Evolutionary conservation across 2,888 invertebrate species (phyloP).

Genomic region (Antitype chi): DNA sequence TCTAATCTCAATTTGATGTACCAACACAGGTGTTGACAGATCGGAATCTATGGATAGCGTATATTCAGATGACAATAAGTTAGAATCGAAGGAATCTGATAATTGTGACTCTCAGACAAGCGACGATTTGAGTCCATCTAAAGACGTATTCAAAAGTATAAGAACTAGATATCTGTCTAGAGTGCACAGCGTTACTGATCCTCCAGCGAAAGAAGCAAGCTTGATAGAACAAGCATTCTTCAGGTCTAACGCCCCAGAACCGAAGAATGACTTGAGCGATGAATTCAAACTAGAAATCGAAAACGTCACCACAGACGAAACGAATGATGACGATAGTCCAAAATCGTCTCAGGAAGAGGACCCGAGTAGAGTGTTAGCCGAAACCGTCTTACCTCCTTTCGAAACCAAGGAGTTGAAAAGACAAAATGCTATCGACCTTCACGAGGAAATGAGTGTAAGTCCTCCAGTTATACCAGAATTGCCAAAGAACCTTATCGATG

Average conservation of each 20-base stretch:
- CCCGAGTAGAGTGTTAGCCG: constrained; percentile 66
- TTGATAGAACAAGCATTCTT: constrained; percentile 84
- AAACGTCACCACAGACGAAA: constrained; percentile 84
- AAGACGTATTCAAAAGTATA: constrained; percentile 85
- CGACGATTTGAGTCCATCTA: constrained; percentile 77
- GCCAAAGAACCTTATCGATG: constrained; percentile 66
- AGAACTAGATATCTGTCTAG: constrained; percentile 85
- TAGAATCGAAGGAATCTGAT: constrained; percentile 74
- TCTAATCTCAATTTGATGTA: constrained; percentile 85
- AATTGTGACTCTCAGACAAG: constrained; percentile 77
- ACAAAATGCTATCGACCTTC: constrained; percentile 81
- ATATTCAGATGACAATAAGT: constrained; percentile 79
- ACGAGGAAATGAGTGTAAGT: constrained; percentile 65
- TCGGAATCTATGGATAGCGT: constrained; percentile 85
- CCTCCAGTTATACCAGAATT: constrained; percentile 63
- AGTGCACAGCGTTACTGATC: constrained; percentile 84
- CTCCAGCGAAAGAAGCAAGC: constrained; percentile 75
- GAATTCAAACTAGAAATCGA: constrained; percentile 77
- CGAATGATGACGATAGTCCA: constrained; percentile 77
- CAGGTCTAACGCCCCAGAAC: constrained; percentile 72
- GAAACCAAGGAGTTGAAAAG: constrained; percentile 78
- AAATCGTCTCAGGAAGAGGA: constrained; percentile 65
- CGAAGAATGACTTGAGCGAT: constrained; percentile 64
- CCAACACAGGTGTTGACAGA: constrained; percentile 87
- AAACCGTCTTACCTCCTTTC: constrained; percentile 73